Evolutionary conservation across 2,113 vertebrate genomes (phyloP).

Genomic region (Carassius gibelio): DNA sequence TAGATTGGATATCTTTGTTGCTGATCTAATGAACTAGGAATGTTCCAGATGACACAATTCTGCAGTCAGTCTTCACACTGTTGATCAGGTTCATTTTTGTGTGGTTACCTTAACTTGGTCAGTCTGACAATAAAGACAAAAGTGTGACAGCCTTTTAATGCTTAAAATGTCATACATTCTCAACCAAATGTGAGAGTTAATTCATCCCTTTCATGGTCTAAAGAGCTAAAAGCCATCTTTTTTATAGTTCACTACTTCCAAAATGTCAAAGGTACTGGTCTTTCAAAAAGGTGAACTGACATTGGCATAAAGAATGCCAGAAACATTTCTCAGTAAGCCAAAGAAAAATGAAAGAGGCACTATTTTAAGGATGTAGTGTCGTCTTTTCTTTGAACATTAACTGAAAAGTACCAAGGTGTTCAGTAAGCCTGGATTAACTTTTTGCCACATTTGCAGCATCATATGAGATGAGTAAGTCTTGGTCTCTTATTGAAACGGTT

Average conservation of each 20-base stretch:
- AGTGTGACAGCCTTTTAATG: background rate
- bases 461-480: background rate
- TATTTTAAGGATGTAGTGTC: background rate
- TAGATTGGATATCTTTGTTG: background rate
- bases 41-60: background rate
- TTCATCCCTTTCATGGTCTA: background rate
- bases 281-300: background rate
- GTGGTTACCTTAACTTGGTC: background rate
- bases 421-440: background rate
- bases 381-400: slow-evolving; percentile 4
- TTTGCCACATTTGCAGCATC: background rate
- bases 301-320: background rate
- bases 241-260: background rate
- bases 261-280: slow-evolving; percentile 29
- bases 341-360: background rate
- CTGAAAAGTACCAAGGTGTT: background rate
- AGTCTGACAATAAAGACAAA: background rate
- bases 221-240: slow-evolving; percentile 22
- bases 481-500: background rate
- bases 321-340: background rate
- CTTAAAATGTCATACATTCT: background rate
- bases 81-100: background rate
- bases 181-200: slow-evolving; percentile 22
- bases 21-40: background rate
- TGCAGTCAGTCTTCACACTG: background rate